Evolutionary conservation across 2,113 vertebrate species (phyloP).

Genomic region (Burhinus oedicnemus): DNA sequence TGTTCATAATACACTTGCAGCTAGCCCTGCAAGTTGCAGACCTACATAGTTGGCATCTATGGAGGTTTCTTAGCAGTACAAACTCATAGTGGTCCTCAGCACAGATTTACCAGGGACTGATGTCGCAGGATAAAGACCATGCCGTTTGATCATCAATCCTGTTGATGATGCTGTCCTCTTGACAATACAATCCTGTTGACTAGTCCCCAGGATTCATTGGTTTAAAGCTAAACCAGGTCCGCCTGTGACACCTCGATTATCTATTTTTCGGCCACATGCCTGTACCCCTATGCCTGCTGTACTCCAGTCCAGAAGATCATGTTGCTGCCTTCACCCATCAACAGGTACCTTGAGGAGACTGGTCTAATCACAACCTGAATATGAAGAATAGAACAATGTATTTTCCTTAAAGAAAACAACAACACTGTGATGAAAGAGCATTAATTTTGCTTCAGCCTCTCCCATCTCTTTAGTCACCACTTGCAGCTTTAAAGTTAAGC

Average conservation of each 20-base stretch:
- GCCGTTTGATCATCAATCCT: accelerated
- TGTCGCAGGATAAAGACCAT: neutral
- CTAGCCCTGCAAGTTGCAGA: neutral
- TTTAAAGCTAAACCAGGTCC: neutral
- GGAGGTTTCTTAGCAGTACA: neutral
- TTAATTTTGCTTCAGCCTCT: neutral
- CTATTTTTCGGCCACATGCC: neutral
- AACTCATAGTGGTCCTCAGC: neutral
- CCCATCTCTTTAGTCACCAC: neutral
- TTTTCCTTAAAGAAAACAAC: neutral
- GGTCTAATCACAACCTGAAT: neutral
- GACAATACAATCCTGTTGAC: neutral
- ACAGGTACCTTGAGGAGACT: neutral
- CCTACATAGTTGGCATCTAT: neutral
- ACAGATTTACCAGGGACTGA: neutral
- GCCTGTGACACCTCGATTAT: neutral
- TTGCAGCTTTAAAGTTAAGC: neutral
- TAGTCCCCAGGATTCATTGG: neutral
- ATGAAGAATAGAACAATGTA: neutral
- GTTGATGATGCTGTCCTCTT: neutral
- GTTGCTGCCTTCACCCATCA: neutral
- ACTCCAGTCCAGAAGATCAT: neutral
- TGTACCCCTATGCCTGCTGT: accelerated
- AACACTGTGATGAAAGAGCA: neutral
- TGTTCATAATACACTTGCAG: neutral